Evolutionary conservation across 1,140 invertebrate species (phyloP).

Genomic region (Caenorhabditis inopinata): DNA sequence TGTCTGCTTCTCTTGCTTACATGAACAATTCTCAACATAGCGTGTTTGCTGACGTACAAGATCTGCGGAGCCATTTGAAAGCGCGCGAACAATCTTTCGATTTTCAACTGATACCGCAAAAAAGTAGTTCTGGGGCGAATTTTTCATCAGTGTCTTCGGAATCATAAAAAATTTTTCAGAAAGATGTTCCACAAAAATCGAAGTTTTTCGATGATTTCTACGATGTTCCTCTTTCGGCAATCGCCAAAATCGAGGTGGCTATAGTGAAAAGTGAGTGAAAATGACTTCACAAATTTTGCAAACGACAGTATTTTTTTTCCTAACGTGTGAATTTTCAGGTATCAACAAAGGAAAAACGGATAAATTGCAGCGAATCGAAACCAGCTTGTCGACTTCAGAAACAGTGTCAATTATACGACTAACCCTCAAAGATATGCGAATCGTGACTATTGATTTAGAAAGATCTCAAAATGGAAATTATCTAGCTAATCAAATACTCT

Average conservation of each 20-base stretch:
- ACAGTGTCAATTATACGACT: not conserved
- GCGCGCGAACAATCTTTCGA: too few relatives aligned
- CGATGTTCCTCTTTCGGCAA: slow-evolving; percentile 29
- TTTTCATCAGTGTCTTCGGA: too few relatives aligned
- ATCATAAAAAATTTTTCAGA: not conserved
- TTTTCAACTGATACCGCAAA: not conserved
- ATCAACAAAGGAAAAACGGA: not conserved
- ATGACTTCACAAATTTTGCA: too few relatives aligned
- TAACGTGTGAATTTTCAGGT: not conserved
- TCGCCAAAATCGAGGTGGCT: slow-evolving; percentile 13
- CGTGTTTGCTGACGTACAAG: too few relatives aligned
- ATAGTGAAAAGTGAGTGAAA: slow-evolving; percentile 16
- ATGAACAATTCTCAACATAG: too few relatives aligned
- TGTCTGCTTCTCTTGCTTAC: too few relatives aligned
- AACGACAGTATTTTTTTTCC: not conserved
- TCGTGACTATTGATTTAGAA: not conserved
- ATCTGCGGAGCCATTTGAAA: too few relatives aligned
- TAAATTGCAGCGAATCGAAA: slow-evolving; percentile 11
- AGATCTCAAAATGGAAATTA: slow-evolving; percentile 8
- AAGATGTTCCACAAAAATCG: slow-evolving; percentile 8
- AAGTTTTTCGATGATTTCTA: slow-evolving; percentile 32
- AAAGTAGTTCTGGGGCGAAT: too few relatives aligned
- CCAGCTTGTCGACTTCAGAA: not conserved
- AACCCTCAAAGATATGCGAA: slow-evolving; percentile 10
- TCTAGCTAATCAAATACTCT: slow-evolving; percentile 22